Conservation (phyloP, 1,140 invertebrate genomes). For the Drosophila ironensis region DNA sequence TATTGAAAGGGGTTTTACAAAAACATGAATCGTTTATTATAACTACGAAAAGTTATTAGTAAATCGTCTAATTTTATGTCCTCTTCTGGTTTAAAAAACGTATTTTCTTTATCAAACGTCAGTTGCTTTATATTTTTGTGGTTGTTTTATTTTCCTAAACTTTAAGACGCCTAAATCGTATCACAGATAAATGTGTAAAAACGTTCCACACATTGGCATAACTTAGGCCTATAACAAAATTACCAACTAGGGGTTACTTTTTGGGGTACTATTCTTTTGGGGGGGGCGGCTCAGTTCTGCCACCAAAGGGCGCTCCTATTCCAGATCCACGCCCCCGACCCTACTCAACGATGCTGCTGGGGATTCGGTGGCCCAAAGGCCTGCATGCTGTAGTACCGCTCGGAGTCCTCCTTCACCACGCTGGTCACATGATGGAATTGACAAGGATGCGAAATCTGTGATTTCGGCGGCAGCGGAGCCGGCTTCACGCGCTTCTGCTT, state of each 20-base stretch:
- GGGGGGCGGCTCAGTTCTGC: conserved; percentile 49
- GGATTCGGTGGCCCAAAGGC: conserved; percentile 82
- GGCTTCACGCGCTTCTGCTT: conserved; percentile 83
- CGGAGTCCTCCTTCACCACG: conserved; percentile 87
- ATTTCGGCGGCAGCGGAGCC: conserved; percentile 87
- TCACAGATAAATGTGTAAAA: conserved; percentile 73
- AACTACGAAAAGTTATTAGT: conserved; percentile 16
- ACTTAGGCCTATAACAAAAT: conserved; percentile 64
- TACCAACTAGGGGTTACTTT: background rate
- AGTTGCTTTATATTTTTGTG: too few relatives aligned
- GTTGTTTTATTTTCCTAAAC: conserved; percentile 13
- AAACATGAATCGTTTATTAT: conserved; percentile 42
- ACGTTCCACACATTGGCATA: conserved; percentile 55
- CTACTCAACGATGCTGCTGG: conserved; percentile 77
- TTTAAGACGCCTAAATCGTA: conserved; percentile 67
- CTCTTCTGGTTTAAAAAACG: conserved; percentile 6
- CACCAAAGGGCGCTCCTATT: conserved; percentile 76
- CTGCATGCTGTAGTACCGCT: conserved; percentile 87
- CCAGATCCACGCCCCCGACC: conserved; percentile 76
- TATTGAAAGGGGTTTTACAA: conserved; percentile 71
- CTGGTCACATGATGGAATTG: conserved; percentile 94
- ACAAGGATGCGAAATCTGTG: conserved; percentile 92
- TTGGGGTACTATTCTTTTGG: conserved; percentile 7
- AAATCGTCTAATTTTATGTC: conserved; percentile 3
- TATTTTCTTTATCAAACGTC: conserved; percentile 27